phyloP scores from a whole-genome alignment of 2,797 vertebrate species.

The Rallus crepitans region DNA sequence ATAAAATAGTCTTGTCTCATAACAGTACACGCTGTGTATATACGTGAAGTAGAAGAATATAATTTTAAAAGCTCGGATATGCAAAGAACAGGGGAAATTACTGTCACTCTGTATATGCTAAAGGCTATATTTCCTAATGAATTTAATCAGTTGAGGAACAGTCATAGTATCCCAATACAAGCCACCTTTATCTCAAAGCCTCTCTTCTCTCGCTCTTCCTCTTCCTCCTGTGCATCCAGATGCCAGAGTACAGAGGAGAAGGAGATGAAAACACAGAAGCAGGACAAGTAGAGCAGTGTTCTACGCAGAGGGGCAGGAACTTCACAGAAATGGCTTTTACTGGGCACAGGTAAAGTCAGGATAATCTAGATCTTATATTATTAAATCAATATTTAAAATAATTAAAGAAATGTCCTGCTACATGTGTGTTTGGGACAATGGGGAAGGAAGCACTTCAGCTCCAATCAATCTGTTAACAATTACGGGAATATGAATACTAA shows the following conservation, averaged over 20 bases:
- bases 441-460: neutral
- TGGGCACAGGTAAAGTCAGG: neutral
- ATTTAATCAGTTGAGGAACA: neutral
- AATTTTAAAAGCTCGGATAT: neutral
- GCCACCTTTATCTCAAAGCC: neutral
- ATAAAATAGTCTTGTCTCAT: accelerated
- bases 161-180: neutral
- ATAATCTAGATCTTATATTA: neutral
- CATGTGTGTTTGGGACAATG: accelerated
- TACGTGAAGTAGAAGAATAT: neutral
- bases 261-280: neutral
- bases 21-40: neutral
- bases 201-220: neutral
- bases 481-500: neutral
- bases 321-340: neutral
- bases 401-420: neutral
- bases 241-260: neutral
- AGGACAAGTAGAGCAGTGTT: accelerated
- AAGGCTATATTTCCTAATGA: neutral
- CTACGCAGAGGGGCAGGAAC: neutral
- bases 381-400: neutral
- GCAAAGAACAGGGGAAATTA: neutral
- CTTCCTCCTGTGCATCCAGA: neutral
- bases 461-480: neutral
- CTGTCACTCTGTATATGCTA: neutral